A percentile compares a stretch with the other conserved stretches of the same genome.
Conservation (phyloP, 2,888 invertebrate species). For the Pachymerium ferrugineum region DNA sequence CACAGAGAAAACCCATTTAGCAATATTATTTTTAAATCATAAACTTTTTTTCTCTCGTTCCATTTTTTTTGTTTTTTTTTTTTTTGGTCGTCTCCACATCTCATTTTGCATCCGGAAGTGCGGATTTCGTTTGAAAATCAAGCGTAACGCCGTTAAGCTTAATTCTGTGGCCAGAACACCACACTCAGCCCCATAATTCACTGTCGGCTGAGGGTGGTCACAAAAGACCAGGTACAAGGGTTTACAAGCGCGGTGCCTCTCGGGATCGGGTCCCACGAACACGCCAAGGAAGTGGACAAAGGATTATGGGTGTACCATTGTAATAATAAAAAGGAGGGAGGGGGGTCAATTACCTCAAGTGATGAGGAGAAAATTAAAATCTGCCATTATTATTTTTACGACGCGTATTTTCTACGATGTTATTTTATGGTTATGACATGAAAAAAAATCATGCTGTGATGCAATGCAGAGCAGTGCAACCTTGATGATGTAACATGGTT, state of each 20-base stretch:
- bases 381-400: slow-evolving; percentile 8
- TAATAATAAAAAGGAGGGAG: background rate
- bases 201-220: slow-evolving; percentile 17
- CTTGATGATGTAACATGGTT: background rate
- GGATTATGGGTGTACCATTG: slow-evolving; percentile 14
- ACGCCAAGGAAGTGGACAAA: slow-evolving; percentile 10
- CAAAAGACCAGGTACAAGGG: slow-evolving; percentile 21
- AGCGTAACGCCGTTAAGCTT: slow-evolving; percentile 14
- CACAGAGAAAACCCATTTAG: no score
- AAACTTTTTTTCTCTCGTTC: no score
- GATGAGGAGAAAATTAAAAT: slow-evolving; percentile 10
- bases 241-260: slow-evolving; percentile 12
- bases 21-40: no score
- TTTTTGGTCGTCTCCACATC: background rate
- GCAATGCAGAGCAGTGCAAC: background rate
- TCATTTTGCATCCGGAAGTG: slow-evolving; percentile 9
- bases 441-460: slow-evolving; percentile 2
- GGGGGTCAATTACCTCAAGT: slow-evolving; percentile 21
- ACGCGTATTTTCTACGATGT: slow-evolving; percentile 10
- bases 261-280: slow-evolving; percentile 18
- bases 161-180: slow-evolving; percentile 18
- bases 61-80: background rate
- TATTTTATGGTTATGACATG: slow-evolving; percentile 7
- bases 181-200: slow-evolving; percentile 18
- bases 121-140: slow-evolving; percentile 21